Evolutionary conservation across 1,140 invertebrate species (phyloP), one percentile per base, ranked within the genome.

Genomic region (Zaprionus taronus): DNA sequence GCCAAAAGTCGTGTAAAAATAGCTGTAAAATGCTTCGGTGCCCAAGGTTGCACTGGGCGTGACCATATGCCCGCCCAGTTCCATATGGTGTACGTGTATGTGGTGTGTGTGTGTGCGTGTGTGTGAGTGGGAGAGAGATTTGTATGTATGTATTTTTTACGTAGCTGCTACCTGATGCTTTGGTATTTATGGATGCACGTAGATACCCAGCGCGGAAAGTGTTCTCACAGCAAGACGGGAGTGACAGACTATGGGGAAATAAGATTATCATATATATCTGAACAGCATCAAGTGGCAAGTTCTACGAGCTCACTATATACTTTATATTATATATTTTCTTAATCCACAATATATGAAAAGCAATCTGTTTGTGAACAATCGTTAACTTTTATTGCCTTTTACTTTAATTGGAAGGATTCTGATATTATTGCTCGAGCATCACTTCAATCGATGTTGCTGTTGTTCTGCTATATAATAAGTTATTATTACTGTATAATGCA

Each of bases 1-100:
- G 66, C 58, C 47, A 68, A 74, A 47, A 63, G 47, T 61, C 69
- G 58, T 81, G 81, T 84, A 78, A 83, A 83, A 83, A 83, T 82
- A 83, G 77, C 81, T 84, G 78, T 78, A 79, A 86, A 85, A 86
- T 89, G 55, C 56, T 55, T 47, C 20, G 66, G 20, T 57, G 17
- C 72, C 61, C 72, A 75, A 75, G 72, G 72, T 71, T 75, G 73
- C 68, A 65, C n/a, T 76, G 47, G 22, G 60, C 60, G 57, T 63
- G 58, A 38, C 51, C 72, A 63, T 26, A 69, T 49, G 60, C 58
- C 41, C 41, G 53, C 41, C 53, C 53, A 63, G 58, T 72, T 71
- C 73, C 73, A 76, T 76, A 72, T 65, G 72, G 53, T 62, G 58
- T 17, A 17, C 24, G 49, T 26, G 15, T 57, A 15, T 57, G 15